phyloP scores from a whole-genome alignment of 1,140 invertebrate genomes.

The Ruditapes philippinarum region DNA sequence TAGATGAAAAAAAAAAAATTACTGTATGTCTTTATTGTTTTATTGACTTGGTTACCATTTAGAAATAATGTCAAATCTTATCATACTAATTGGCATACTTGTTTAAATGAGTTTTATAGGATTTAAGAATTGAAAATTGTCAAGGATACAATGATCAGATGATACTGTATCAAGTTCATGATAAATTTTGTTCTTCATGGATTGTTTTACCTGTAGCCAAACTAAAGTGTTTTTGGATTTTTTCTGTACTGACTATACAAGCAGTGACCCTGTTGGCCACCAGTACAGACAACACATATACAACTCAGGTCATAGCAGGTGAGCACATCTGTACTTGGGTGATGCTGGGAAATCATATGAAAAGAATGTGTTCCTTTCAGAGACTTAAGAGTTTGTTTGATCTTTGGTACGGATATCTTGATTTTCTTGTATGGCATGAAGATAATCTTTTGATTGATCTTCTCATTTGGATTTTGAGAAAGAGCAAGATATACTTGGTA shows the following conservation, averaged over 20 bases:
- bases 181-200: neutral
- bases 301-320: constrained; percentile 7
- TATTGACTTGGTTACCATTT: too few species aligned
- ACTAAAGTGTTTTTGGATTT: neutral
- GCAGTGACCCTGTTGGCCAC: constrained; percentile 1
- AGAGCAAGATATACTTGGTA: constrained; percentile 47
- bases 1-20: too few species aligned
- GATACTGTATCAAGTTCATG: neutral
- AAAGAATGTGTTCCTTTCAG: constrained; percentile 39
- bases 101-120: too few species aligned
- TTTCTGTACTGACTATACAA: constrained; percentile 26
- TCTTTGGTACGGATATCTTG: neutral
- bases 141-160: neutral
- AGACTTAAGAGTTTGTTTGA: neutral
- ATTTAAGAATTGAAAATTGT: neutral
- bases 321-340: neutral
- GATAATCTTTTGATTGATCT: neutral
- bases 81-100: too few species aligned
- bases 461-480: neutral
- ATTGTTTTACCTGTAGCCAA: constrained; percentile 10
- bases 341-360: neutral
- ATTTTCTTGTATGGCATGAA: constrained; percentile 21
- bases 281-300: neutral
- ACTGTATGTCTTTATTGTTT: too few species aligned
- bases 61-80: too few species aligned